These are phyloP conservation scores for Lumbricus terrestris DNA, from an alignment of 2,888 invertebrate genomes.

Conservation along the genomic window DNA sequence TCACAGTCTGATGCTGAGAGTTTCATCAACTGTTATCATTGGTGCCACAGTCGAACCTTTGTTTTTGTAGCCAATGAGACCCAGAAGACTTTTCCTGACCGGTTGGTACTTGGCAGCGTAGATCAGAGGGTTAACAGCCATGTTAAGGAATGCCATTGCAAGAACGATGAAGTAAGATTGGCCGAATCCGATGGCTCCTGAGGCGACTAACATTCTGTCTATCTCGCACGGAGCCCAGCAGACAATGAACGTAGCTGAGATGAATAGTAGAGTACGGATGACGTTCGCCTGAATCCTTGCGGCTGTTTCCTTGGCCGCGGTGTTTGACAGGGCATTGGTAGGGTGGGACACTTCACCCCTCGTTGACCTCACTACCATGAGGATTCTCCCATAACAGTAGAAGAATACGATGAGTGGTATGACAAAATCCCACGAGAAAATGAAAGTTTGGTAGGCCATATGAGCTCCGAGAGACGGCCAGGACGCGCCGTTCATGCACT, in stretches of 20 bases:
- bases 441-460: neutral
- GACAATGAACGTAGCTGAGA: neutral
- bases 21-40: neutral
- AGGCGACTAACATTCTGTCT: neutral
- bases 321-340: neutral
- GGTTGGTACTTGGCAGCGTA: slow-evolving; percentile 10
- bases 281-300: neutral
- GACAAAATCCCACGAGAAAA: neutral
- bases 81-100: neutral
- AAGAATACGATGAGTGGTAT: neutral
- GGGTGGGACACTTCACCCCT: neutral
- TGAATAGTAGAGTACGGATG: neutral
- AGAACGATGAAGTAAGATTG: neutral
- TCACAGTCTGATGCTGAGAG: no score
- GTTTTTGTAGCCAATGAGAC: neutral
- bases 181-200: neutral
- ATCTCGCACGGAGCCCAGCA: neutral
- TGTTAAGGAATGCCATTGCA: neutral
- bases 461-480: neutral
- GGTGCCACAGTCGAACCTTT: neutral
- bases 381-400: slow-evolving; percentile 7
- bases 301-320: neutral
- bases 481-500: neutral
- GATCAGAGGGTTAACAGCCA: neutral
- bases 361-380: neutral